Evolutionary conservation across 2,113 vertebrate species (phyloP).

Genomic region (Turnix velox): DNA sequence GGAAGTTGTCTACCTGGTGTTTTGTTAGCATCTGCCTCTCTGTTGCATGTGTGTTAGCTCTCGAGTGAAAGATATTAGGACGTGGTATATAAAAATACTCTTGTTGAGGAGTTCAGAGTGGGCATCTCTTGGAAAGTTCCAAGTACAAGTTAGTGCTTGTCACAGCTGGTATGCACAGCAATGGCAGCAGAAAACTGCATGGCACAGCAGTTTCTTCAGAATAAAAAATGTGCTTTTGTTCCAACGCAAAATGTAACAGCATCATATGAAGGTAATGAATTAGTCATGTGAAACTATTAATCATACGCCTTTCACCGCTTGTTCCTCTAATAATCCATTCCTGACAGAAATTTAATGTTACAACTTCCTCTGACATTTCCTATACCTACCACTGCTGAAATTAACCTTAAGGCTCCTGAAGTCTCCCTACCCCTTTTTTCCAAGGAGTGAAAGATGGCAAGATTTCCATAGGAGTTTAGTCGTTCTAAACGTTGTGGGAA

Average conservation of each 20-base stretch:
- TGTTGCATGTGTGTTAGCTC: accelerated
- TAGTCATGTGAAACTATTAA: slow-evolving; percentile 54
- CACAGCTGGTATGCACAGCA: neutral
- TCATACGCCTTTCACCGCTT: slow-evolving; percentile 7
- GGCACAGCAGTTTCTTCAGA: slow-evolving; percentile 2
- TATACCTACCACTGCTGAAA: slow-evolving; percentile 13
- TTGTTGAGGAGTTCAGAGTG: neutral
- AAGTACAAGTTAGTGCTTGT: neutral
- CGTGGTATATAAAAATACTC: accelerated
- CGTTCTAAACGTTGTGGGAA: neutral
- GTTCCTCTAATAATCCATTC: slow-evolving; percentile 14
- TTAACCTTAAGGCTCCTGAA: neutral
- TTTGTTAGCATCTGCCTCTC: neutral
- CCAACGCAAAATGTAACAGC: slow-evolving; percentile 3
- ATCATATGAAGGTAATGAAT: slow-evolving; percentile 36
- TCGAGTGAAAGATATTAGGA: neutral
- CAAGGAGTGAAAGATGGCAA: neutral
- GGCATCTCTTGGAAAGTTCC: neutral
- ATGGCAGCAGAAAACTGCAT: neutral
- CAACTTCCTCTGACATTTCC: neutral
- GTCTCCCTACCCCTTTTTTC: neutral
- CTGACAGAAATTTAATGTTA: slow-evolving; percentile 26
- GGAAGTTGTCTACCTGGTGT: neutral
- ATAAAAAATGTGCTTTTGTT: neutral
- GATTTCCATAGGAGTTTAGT: neutral